Base-by-base conservation (phyloP, 2,888 invertebrate genomes). In the Pseudococcus jackbeardsleyi region DNA sequence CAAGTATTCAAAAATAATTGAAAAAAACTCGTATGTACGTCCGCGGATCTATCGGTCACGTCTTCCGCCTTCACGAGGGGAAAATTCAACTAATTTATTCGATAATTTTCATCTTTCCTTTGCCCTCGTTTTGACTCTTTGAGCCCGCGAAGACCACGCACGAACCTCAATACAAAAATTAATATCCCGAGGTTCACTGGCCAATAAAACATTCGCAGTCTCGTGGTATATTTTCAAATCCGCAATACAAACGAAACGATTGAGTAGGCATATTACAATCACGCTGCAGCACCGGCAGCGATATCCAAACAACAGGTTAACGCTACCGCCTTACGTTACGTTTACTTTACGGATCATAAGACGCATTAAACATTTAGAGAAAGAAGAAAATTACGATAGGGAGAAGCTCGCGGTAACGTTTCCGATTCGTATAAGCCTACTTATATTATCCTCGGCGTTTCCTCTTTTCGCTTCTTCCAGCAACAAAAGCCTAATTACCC, bases 271-370 rank as follows among this genome's bases (percentile, higher is more conserved):
- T 42, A 42, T 42, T 42, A 82, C 19, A 12, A 64, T 33, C 17
- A 33, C 12, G 72, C 26, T 17, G 72, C 33, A 46, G 46, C 46
- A 46, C 19, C 79, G 82, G 88, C 79, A 79, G 82, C 42, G 72
- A 72, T 82, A 50, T 39, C 54, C 79, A 88, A 87, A 88, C 88
- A 88, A 88, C 88, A 88, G 88, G 88, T 88, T 88, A 77, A 86
- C 86, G 86, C 46, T 87, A 72, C 42, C 88, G 88, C 77, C 77
- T 77, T 77, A 77, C 82, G 77, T 88, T 87, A 88, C 88, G 88
- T 88, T 88, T 88, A 79, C 88, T 88, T 88, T 88, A 88, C 88
- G 88, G 88, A 88, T 88, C 88, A 88, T 88, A 88, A 88, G 88
- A 88, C 88, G 82, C 88, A 82, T 88, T 88, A 88, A 88, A 88